Base-by-base conservation (phyloP, 92 coral and sea anemone species). In the Desmophyllum pertusum region DNA sequence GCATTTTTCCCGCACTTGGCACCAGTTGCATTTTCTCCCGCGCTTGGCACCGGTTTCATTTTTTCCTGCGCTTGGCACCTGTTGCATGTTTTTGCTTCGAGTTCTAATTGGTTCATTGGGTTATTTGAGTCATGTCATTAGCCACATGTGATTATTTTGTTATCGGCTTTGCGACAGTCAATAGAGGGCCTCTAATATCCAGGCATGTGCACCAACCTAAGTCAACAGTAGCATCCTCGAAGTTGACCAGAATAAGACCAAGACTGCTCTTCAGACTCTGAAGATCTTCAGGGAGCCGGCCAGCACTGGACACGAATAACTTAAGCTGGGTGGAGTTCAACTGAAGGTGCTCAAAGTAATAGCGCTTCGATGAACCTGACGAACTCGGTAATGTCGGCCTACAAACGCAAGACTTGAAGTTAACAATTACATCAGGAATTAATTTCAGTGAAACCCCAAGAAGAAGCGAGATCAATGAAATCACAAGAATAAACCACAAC, bases 141-240 rank as follows among this genome's bases (percentile, higher is more conserved):
- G n/a, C n/a, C n/a, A n/a, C n/a, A n/a, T n/a, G n/a, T n/a, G n/a
- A n/a, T n/a, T n/a, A n/a, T n/a, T n/a, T n/a, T n/a, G n/a, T n/a
- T n/a, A n/a, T n/a, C n/a, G n/a, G n/a, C n/a, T n/a, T n/a, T n/a
- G n/a, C n/a, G n/a, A n/a, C n/a, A n/a, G n/a, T n/a, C n/a, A n/a
- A n/a, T n/a, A 50, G 55, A 10, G 18, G 8, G 14, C 7, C n/a
- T 0, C 5, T 29, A 6, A 6, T 0, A 3, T 62, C 33, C 33
- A 5, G 15, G n/a, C 6, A 18, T 29, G 0, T 21, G 10, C 5
- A 86, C 95, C 79, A 42, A 94, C 98, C 98, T 31, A 96, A 87
- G 67, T 92, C 98, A 13, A 96, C 78, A 39, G 98, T 88, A 15
- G 98, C 98, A 59, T 93, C 98, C 79, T 96, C 98, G 55, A 96